Percentiles rank a stretch among this genome's conserved stretches.
These are phyloP conservation scores for Schizaphis graminum DNA, from an alignment of 2,888 invertebrate species.

Conservation along the genomic window DNA sequence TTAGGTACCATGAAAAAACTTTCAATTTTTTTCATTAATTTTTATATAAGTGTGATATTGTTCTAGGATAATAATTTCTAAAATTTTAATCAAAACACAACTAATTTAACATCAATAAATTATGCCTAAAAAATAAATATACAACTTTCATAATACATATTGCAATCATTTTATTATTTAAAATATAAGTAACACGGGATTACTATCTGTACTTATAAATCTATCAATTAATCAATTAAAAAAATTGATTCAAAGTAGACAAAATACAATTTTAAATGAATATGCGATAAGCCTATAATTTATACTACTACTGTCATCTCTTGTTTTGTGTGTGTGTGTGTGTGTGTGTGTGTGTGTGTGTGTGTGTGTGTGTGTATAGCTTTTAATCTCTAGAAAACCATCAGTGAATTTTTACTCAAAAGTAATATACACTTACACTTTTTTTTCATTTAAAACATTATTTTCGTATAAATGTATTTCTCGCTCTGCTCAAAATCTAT, in stretches of 20 bases:
- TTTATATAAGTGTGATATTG: not conserved
- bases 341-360: not conserved
- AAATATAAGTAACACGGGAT: not conserved
- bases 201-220: not conserved
- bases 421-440: not conserved
- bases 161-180: not conserved
- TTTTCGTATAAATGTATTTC: not conserved
- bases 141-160: not conserved
- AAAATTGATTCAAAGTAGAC: not conserved
- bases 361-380: no score
- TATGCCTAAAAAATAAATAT: not conserved
- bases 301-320: not conserved
- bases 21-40: not conserved
- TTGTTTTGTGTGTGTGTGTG: not conserved
- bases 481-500: not conserved
- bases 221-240: not conserved
- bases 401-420: not conserved
- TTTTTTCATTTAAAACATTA: not conserved
- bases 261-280: not conserved
- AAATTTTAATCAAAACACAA: not conserved
- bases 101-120: not conserved
- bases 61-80: not conserved
- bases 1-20: not conserved
- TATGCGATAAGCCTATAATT: not conserved
- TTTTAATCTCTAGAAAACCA: not conserved